Evolutionary conservation across 2,888 invertebrate genomes (phyloP).

Genomic region (Stenoptilia bipunctidactyla): DNA sequence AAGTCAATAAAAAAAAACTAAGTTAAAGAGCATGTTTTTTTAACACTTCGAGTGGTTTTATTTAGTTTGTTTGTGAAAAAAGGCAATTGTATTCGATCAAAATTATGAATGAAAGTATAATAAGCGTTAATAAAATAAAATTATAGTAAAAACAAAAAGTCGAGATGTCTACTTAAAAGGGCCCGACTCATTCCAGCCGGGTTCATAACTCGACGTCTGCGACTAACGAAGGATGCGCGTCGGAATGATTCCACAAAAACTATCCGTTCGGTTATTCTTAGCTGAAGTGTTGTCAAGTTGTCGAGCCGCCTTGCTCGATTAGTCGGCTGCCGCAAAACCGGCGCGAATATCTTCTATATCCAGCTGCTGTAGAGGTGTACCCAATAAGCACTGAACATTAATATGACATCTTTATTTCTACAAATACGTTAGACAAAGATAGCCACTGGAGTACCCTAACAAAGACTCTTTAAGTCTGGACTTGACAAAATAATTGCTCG

Average conservation of each 20-base stretch:
- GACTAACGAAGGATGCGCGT: slow-evolving; percentile 30
- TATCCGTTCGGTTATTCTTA: slow-evolving; percentile 40
- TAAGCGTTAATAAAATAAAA: not conserved
- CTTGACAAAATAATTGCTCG: slow-evolving; percentile 37
- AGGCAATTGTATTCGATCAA: too few species aligned
- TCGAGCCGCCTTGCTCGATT: slow-evolving; percentile 33
- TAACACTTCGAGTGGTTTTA: slow-evolving; percentile 13
- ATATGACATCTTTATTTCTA: not conserved
- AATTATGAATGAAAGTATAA: too few species aligned
- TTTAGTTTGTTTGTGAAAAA: too few species aligned
- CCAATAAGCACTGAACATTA: too few species aligned
- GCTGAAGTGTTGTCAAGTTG: slow-evolving; percentile 8
- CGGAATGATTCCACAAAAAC: slow-evolving; percentile 45
- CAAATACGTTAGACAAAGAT: too few species aligned
- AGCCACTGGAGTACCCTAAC: too few species aligned
- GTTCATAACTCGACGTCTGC: slow-evolving; percentile 21
- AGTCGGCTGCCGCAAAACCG: slow-evolving; percentile 23
- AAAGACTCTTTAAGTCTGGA: slow-evolving; percentile 25
- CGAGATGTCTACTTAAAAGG: not conserved
- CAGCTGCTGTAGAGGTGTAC: too few species aligned
- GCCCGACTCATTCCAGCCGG: not conserved
- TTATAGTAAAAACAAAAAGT: not conserved
- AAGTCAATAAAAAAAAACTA: slow-evolving; percentile 1
- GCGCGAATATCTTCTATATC: slow-evolving; percentile 6
- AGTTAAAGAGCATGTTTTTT: slow-evolving; percentile 4